phyloP scores from a whole-genome alignment of 2,113 vertebrate genomes.

The Lasiurus borealis region DNA sequence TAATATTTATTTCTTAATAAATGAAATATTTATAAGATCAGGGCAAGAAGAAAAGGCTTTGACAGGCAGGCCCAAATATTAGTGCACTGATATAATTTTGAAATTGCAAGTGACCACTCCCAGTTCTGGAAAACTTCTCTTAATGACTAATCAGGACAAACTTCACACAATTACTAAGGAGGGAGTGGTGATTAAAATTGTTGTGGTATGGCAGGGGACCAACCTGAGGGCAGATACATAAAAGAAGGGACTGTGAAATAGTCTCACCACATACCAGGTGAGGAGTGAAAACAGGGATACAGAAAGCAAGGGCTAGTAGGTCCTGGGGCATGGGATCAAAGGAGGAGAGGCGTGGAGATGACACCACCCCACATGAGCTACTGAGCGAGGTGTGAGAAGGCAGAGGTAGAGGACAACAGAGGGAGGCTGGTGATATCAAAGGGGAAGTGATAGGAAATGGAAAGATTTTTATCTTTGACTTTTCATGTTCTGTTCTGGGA shows the following conservation, averaged over 20 bases:
- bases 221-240: background rate
- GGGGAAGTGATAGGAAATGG: background rate
- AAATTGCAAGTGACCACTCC: background rate
- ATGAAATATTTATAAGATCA: background rate
- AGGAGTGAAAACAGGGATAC: background rate
- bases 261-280: background rate
- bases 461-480: conserved; percentile 43
- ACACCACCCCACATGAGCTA: too few species aligned
- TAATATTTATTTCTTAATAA: background rate
- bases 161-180: background rate
- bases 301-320: background rate
- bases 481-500: conserved; percentile 8
- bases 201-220: background rate
- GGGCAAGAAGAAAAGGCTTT: background rate
- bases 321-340: background rate
- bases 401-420: background rate
- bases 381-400: background rate
- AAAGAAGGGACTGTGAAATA: background rate
- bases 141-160: background rate
- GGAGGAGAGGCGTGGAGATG: background rate
- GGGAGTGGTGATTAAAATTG: background rate
- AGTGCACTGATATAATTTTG: background rate
- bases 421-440: background rate
- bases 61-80: background rate
- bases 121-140: background rate